Evolutionary conservation across 2,113 vertebrate genomes (phyloP).

Genomic region (Cyrtonyx montezumae): DNA sequence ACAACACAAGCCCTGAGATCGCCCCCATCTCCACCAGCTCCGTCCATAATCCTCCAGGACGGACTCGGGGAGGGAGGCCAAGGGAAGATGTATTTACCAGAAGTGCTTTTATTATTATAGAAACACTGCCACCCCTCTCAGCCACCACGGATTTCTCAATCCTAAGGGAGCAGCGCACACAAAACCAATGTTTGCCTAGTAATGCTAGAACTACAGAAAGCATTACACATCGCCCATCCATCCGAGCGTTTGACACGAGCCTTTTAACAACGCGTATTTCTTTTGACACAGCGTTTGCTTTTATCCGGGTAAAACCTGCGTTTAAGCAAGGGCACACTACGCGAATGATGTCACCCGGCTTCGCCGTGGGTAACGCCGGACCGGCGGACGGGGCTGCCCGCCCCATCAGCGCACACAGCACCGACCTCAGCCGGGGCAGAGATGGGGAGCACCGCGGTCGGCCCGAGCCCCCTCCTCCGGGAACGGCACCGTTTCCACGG

Average conservation of each 20-base stretch:
- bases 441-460: constrained; percentile 36
- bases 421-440: neutral
- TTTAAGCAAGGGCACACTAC: neutral
- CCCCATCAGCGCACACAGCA: neutral
- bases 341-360: neutral
- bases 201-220: neutral
- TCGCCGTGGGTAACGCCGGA: constrained; percentile 6
- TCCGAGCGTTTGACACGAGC: neutral
- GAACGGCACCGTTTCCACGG: constrained; percentile 14
- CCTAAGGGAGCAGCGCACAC: constrained; percentile 18
- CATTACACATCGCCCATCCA: neutral
- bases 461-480: neutral
- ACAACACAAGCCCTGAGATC: neutral
- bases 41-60: neutral
- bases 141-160: constrained; percentile 40
- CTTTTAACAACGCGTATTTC: constrained; percentile 11
- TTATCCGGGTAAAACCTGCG: neutral
- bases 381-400: neutral
- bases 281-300: neutral
- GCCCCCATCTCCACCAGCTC: neutral
- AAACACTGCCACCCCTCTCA: constrained; percentile 26
- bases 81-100: neutral
- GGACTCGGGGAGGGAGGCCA: constrained; percentile 26
- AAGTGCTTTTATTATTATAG: constrained; percentile 63
- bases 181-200: constrained; percentile 1